Conservation (phyloP, 2,888 invertebrate species). For the Caenorhabditis doughertyi region DNA sequence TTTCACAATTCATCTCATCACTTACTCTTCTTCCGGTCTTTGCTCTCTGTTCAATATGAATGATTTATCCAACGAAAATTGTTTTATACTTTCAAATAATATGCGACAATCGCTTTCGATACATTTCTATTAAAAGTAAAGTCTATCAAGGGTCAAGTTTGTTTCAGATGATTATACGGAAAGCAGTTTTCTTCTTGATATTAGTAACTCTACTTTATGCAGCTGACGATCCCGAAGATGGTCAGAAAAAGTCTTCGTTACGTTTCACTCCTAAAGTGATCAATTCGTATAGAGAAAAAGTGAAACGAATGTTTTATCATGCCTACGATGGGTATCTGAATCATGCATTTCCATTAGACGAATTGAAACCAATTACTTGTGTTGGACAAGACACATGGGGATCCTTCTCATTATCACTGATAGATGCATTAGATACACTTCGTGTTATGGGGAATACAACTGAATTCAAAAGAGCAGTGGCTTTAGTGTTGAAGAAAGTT, state of each 20-base stretch:
- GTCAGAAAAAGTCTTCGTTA: slow-evolving; percentile 11
- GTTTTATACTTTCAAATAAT: not conserved
- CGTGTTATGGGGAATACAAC: slow-evolving; percentile 97
- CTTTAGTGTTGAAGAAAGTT: slow-evolving; percentile 75
- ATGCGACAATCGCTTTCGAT: slow-evolving; percentile 37
- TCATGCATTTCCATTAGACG: slow-evolving; percentile 96
- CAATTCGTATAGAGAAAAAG: slow-evolving; percentile 84
- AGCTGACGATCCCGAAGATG: not conserved
- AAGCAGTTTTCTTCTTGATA: slow-evolving; percentile 37
- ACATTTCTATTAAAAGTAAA: slow-evolving; percentile 1
- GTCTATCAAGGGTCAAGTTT: not conserved
- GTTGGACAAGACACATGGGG: slow-evolving; percentile 97
- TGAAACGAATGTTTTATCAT: slow-evolving; percentile 96
- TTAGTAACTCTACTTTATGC: slow-evolving; percentile 6
- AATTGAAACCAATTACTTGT: slow-evolving; percentile 95
- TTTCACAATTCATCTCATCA: slow-evolving; percentile 25
- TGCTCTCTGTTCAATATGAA: slow-evolving; percentile 14
- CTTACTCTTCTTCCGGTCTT: not conserved
- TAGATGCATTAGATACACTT: slow-evolving; percentile 89
- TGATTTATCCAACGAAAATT: not conserved
- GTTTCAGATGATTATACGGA: slow-evolving; percentile 53
- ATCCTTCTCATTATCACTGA: slow-evolving; percentile 95
- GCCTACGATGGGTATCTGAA: slow-evolving; percentile 96
- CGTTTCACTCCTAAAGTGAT: slow-evolving; percentile 38
- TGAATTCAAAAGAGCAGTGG: slow-evolving; percentile 87